A percentile compares a stretch with the other conserved stretches of the same genome.
These are phyloP conservation scores for Drosophila virilis DNA, from an alignment of 1,140 invertebrate species.

Conservation along the genomic window DNA sequence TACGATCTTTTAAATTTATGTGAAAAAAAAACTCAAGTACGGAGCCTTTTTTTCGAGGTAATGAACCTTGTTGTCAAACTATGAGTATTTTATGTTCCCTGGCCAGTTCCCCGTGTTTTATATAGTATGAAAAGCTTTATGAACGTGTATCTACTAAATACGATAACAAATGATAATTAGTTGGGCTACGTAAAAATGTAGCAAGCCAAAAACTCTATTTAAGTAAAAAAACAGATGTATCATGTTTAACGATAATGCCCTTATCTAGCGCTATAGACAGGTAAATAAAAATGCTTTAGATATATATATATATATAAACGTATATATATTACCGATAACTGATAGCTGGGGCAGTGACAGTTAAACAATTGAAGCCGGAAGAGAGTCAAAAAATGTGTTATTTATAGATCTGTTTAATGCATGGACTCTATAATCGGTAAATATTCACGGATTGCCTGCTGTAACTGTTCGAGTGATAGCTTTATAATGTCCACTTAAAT, in stretches of 20 bases:
- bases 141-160: background rate
- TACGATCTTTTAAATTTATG: background rate
- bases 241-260: slow-evolving; percentile 66
- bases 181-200: slow-evolving; percentile 15
- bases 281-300: slow-evolving; percentile 40
- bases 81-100: background rate
- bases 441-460: background rate
- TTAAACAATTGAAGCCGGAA: background rate
- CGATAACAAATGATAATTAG: slow-evolving; percentile 39
- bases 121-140: background rate
- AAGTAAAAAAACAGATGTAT: slow-evolving; percentile 66
- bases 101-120: background rate
- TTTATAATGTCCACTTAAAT: background rate
- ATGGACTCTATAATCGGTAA: background rate
- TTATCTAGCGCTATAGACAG: slow-evolving; percentile 67
- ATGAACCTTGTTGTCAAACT: background rate
- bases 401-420: background rate
- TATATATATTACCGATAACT: slow-evolving; percentile 2
- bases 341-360: slow-evolving; percentile 26
- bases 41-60: background rate
- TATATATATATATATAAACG: slow-evolving; percentile 17
- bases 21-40: slow-evolving; percentile 1
- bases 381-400: slow-evolving; percentile 17
- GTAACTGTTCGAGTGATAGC: background rate
- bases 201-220: slow-evolving; percentile 21